Percentiles rank a stretch among this genome's conserved stretches.
These are phyloP conservation scores for Chanos chanos DNA, from an alignment of 2,797 vertebrate genomes.

Conservation along the genomic window DNA sequence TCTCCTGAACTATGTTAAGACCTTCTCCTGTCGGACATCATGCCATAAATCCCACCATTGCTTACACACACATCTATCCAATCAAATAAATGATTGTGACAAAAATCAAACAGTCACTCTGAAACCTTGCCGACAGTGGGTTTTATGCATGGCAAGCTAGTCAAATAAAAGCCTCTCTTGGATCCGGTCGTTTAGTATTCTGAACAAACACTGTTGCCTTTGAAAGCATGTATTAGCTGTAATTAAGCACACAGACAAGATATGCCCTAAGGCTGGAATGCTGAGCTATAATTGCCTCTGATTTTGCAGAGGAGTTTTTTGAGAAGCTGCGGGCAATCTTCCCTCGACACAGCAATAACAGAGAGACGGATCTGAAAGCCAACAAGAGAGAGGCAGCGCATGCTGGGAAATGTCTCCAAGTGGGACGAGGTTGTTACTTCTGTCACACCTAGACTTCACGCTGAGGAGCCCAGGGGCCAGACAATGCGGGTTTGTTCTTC, in stretches of 20 bases:
- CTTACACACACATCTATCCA: no score
- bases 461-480: slow-evolving; percentile 27
- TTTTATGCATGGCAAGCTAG: background rate
- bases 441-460: background rate
- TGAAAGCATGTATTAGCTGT: background rate
- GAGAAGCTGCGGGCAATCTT: background rate
- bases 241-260: slow-evolving; percentile 40
- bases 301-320: slow-evolving; percentile 45
- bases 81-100: no score
- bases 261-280: slow-evolving; percentile 31
- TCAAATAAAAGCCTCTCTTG: background rate
- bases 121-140: no score
- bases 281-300: slow-evolving; percentile 50
- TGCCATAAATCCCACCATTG: no score
- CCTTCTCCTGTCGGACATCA: no score
- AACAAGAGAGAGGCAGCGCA: background rate
- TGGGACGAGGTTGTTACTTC: slow-evolving; percentile 5
- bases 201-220: background rate
- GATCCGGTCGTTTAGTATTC: background rate
- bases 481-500: no score
- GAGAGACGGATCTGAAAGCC: background rate
- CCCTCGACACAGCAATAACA: background rate
- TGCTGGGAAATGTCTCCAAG: background rate
- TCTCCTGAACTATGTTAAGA: no score
- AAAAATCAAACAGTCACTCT: no score